Evolutionary conservation across 2,113 vertebrate genomes (phyloP), one percentile per base, ranked within the genome.

Genomic region (Chionomys nivalis): DNA sequence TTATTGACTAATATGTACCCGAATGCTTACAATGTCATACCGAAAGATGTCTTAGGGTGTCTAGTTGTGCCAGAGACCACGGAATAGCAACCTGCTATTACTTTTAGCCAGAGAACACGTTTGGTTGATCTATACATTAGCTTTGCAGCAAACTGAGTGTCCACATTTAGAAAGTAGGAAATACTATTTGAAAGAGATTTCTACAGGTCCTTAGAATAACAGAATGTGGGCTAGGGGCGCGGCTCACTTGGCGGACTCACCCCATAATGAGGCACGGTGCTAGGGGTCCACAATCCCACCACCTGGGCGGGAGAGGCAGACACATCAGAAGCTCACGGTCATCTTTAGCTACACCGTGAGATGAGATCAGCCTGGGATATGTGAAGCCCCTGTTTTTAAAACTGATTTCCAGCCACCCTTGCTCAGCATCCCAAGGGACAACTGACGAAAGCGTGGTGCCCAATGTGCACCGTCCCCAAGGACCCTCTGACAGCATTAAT

Each of bases 131-230:
- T 55, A 92, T 33, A 68, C 6, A 24, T 87, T 73, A 55, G 11
- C 73, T 96, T 89, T 94, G 93, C n/a, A 93, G n/a, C 44, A 93
- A 42, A 94, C 63, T 21, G 90, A 82, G 2, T 81, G 16, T 31
- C 24, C 3, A 55, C 61, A 85, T 78, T 91, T 89, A 73, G 88
- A 93, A 89, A 73, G 81, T 44, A 93, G 65, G 47, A 63, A 72
- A 90, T 76, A 90, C 61, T 21, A 90, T 70, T 58, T 49, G 33
- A 86, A 90, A 94, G 49, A 47, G 72, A 31, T 72, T 91, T 93
- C 68, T 93, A 75, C 61, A 55, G 72, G 93, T 36, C 72, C 77
- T 85, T 94, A 73, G 81, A 85, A 72, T 68, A 90, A 1, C 58
- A 9, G 66, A 55, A 66, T 36, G 16, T 36, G 17, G 31, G 83